Evolutionary conservation across 2,797 vertebrate species (phyloP).

Genomic region (Onychomys leucogaster): DNA sequence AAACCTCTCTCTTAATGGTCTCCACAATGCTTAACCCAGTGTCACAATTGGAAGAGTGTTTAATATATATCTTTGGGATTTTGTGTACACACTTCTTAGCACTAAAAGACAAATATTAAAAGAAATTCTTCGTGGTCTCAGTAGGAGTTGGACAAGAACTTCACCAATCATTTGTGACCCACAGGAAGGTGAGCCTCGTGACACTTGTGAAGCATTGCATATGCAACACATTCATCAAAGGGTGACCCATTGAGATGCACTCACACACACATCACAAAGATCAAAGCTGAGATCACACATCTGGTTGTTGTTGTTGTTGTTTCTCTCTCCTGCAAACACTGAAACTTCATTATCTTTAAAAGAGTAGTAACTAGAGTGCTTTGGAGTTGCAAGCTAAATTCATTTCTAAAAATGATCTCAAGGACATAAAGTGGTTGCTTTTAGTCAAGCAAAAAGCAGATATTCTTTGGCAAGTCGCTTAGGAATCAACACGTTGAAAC

Average conservation of each 20-base stretch:
- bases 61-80: neutral
- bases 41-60: neutral
- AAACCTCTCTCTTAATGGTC: neutral
- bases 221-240: conserved; percentile 84
- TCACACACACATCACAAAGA: conserved; percentile 88
- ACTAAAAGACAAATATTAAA: neutral
- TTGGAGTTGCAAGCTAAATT: conserved; percentile 15
- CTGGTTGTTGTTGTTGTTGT: neutral
- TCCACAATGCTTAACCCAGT: neutral
- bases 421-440: neutral
- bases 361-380: neutral
- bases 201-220: conserved; percentile 81
- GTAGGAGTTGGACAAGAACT: conserved; percentile 86
- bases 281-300: conserved; percentile 87
- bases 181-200: conserved; percentile 82
- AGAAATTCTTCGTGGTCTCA: conserved; percentile 81
- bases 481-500: neutral
- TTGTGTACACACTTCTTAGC: neutral
- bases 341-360: neutral
- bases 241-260: conserved; percentile 80
- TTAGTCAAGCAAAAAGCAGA: conserved; percentile 7
- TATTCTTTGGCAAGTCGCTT: conserved; percentile 11
- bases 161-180: conserved; percentile 83
- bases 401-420: neutral
- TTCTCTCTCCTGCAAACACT: conserved; percentile 62